These are phyloP conservation scores for Sinocyclocheilus rhinocerous DNA, from an alignment of 2,113 vertebrate genomes.

Conservation along the genomic window DNA sequence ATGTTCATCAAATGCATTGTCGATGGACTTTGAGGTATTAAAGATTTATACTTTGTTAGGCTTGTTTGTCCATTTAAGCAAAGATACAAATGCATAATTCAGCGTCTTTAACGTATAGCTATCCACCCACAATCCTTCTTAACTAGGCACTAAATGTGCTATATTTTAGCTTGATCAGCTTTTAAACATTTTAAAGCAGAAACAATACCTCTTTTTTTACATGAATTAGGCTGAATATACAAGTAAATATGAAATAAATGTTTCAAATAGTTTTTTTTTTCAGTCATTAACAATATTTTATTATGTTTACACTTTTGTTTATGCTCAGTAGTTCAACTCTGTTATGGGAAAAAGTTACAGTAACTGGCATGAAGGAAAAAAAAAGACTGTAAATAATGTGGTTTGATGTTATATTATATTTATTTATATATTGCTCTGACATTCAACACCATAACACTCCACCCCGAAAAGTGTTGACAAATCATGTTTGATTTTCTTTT, in stretches of 20 bases:
- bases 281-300: no score
- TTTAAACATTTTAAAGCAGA: not conserved
- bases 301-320: no score
- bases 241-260: no score
- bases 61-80: not conserved
- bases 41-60: not conserved
- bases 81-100: not conserved
- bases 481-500: no score
- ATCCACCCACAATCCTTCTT: not conserved
- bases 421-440: not conserved
- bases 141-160: not conserved
- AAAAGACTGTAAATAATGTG: no score
- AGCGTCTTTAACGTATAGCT: not conserved
- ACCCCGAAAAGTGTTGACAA: not conserved
- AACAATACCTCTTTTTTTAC: not conserved
- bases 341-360: no score
- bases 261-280: no score
- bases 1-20: slow-evolving; percentile 23
- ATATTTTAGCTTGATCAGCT: not conserved
- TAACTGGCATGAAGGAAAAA: no score
- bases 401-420: no score
- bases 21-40: not conserved
- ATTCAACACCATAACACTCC: not conserved
- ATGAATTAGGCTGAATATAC: not conserved
- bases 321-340: no score